Base-by-base conservation (phyloP, 2,888 invertebrate genomes). In the Stomorhina lunata region DNA sequence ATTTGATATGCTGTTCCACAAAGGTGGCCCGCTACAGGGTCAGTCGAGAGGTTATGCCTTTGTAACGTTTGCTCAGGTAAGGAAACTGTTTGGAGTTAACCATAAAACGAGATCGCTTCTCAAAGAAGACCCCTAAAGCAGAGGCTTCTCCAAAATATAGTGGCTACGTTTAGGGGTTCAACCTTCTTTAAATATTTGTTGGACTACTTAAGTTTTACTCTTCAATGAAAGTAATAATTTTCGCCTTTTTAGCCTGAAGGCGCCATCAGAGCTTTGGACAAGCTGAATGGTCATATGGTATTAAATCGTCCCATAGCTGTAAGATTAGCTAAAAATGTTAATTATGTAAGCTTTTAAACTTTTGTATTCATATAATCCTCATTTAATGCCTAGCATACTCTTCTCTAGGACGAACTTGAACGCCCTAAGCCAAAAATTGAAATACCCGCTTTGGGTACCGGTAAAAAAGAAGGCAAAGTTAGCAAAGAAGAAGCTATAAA, bases 1-100 rank as follows among this genome's bases (percentile, higher is more conserved):
- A 94, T 98, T 98, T 92, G 98, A 98, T 92, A 95, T 98, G 92
- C 94, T 98, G 86, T 98, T 97, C 91, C 97, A 98, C 92, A 97
- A 97, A 86, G 94, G 95, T 85, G 98, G 98, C 85, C 97, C 97
- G 43, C 94, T 95, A 86, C 94, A 94, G 85, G 98, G 98, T 66
- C 96, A 96, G 90, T 97, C 98, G 0, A 93, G 97, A 81, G 98
- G 98, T 20, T 98, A 98, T 90, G 98, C 98, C 20, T 98, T 98
- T 91, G 96, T 97, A 68, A 97, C 97, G 0, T 98, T 95, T 90
- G 93, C 93, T 89, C 91, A 91, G 48, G 90, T 90, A 78, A 86
- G 86, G 73, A 22, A 15, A 0, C 25, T 10, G 40, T 2, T 6
- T 32, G n/a, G n/a, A n/a, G n/a, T n/a, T n/a, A n/a, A n/a, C n/a